Base-by-base conservation (phyloP, 92 coral and sea anemone species). In the Porites rus region DNA sequence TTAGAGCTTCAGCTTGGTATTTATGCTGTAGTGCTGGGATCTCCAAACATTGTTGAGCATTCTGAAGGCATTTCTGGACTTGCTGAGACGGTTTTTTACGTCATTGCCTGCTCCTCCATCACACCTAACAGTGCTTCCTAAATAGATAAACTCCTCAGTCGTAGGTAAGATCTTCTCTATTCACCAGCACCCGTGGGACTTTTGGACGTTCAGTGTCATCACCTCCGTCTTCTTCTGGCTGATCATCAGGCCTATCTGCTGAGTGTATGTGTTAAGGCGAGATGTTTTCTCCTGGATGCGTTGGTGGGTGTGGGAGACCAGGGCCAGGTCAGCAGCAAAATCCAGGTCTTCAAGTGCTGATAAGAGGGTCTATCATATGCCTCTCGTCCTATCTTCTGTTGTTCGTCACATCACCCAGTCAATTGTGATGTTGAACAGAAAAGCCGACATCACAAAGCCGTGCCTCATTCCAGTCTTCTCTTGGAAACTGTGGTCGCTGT, bases 291-390 rank as follows among this genome's bases (percentile, higher is more conserved):
- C 46, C 46, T 38, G 46, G 46, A 4, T 38, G 46, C 6, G 46
- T 38, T 38, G 46, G 46, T 38, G 46, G 46, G 46, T 38, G 46
- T 38, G 6, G 46, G 46, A 38, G 46, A 38, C 6, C 46, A 3
- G 46, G 6, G 6, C 46, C 46, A 38, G 46, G 46, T 38, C 46
- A 38, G 5, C 46, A 38, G 46, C 46, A 38, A 38, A 38, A 38
- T 38, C 46, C 46, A 38, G 46, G 46, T 38, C 46, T 38, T 64
- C 20, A n/a, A n/a, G 69, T 17, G 12, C 24, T 10, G 81, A 50
- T 5, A 83, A 25, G 63, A 83, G 77, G 54, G 81, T 83, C 87
- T 79, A 83, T 73, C 87, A 43, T 51, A 72, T 83, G 67, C 69
- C 81, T 54, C 69, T n/a, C 10, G 22, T 14, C 28, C 1, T 66